These are phyloP conservation scores for Amphiura filiformis DNA, from an alignment of 35 echinoderm and acorn worm genomes.

Conservation along the genomic window DNA sequence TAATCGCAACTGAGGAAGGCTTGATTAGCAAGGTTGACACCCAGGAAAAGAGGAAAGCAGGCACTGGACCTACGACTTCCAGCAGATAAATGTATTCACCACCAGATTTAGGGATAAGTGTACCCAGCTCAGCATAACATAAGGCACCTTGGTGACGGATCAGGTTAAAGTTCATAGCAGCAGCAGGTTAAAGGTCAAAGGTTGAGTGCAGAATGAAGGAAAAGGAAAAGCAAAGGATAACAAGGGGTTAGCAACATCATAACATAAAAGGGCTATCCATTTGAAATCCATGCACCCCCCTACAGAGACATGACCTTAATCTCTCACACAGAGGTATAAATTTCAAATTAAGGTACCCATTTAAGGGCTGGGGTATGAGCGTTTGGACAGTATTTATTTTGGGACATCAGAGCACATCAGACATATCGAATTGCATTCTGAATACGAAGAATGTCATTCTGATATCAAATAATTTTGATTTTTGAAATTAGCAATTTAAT, in stretches of 20 bases:
- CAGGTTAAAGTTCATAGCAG: neutral
- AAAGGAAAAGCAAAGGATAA: neutral
- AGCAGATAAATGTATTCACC: slow-evolving; percentile 71
- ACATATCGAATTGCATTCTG: too few relatives aligned
- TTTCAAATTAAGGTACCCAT: too few relatives aligned
- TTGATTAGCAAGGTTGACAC: slow-evolving; percentile 73
- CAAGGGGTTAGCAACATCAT: neutral
- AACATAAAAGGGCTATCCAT: too few relatives aligned
- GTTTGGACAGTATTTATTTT: too few relatives aligned
- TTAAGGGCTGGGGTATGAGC: too few relatives aligned
- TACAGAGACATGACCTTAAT: too few relatives aligned
- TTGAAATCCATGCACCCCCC: too few relatives aligned
- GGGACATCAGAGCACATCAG: too few relatives aligned
- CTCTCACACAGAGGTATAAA: too few relatives aligned
- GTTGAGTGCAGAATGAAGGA: neutral
- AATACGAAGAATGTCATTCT: too few relatives aligned
- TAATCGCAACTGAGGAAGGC: slow-evolving; percentile 77
- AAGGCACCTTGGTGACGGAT: slow-evolving; percentile 43
- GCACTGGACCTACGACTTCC: slow-evolving; percentile 62
- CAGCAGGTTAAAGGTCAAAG: neutral
- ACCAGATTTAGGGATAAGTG: slow-evolving; percentile 86
- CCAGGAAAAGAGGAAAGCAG: slow-evolving; percentile 83
- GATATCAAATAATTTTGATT: too few relatives aligned
- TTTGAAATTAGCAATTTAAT: too few relatives aligned
- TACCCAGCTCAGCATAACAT: slow-evolving; percentile 88